Conservation (phyloP, 2,113 vertebrate genomes). For the Pantherophis guttatus region DNA sequence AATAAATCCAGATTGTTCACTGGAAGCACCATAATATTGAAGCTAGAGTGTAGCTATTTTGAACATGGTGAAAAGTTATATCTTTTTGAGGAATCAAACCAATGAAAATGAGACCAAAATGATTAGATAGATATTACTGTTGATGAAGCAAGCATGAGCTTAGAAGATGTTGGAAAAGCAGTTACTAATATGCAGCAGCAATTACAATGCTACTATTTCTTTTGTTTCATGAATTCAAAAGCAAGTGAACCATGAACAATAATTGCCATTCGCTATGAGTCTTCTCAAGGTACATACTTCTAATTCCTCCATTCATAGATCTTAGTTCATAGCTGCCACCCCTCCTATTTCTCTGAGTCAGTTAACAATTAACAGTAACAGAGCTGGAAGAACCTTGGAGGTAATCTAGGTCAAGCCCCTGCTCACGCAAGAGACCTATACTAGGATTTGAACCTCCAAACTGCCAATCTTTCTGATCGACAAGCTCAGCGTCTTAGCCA, state of each 20-base stretch:
- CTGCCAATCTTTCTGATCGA: too few relatives aligned
- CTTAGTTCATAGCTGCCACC: neutral
- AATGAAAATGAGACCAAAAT: neutral
- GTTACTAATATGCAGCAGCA: neutral
- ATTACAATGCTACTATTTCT: neutral
- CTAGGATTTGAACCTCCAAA: too few relatives aligned
- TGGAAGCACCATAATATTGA: neutral
- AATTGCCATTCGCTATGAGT: neutral
- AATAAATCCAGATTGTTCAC: neutral
- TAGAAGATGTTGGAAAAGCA: neutral
- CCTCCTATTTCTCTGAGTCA: neutral
- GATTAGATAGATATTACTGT: too few relatives aligned
- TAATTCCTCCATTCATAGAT: neutral
- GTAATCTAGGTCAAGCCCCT: too few relatives aligned
- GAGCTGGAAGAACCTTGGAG: too few relatives aligned
- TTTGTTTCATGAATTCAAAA: neutral
- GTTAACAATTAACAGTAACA: too few relatives aligned
- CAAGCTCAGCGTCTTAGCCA: too few relatives aligned
- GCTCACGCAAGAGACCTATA: too few relatives aligned
- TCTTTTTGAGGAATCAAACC: neutral
- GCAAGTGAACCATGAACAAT: neutral
- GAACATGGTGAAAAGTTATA: neutral
- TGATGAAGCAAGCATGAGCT: neutral
- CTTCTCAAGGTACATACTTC: neutral
- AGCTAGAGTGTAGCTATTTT: neutral